Conservation (phyloP, 2,113 vertebrate genomes). For the Melanostigma gelatinosum region DNA sequence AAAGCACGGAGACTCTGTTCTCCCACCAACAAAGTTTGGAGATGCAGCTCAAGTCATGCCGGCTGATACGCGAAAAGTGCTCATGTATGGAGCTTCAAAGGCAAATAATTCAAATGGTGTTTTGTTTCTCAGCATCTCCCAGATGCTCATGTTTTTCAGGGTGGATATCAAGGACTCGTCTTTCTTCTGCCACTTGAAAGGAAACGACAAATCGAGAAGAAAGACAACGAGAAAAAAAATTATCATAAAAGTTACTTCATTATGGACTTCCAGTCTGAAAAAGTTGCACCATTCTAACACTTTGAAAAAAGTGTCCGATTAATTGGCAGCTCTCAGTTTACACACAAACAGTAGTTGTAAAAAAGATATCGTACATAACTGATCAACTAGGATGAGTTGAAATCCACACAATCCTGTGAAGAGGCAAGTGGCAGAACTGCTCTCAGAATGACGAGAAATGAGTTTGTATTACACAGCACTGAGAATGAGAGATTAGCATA, state of each 20-base stretch:
- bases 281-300: conserved; percentile 40
- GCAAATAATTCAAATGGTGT: conserved; percentile 63
- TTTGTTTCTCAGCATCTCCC: conserved; percentile 71
- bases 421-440: conserved; percentile 42
- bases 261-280: conserved; percentile 56
- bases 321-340: conserved; percentile 16
- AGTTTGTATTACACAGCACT: conserved; percentile 38
- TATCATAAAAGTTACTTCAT: conserved; percentile 67
- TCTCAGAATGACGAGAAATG: conserved; percentile 56
- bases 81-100: conserved; percentile 69
- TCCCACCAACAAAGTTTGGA: conserved; percentile 39
- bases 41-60: conserved; percentile 38
- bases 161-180: conserved; percentile 70
- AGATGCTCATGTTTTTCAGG: conserved; percentile 75
- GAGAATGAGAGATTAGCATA: conserved; percentile 23
- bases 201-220: conserved; percentile 51
- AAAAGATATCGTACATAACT: conserved; percentile 25
- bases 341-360: conserved; percentile 25
- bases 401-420: conserved; percentile 32
- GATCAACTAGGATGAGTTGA: conserved; percentile 29
- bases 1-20: conserved; percentile 34
- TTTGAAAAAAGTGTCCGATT: conserved; percentile 51
- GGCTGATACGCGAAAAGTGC: conserved; percentile 36
- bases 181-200: conserved; percentile 72
- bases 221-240: conserved; percentile 59